Base-by-base conservation (phyloP, 1,140 invertebrate genomes). In the Eupeodes corollae region DNA sequence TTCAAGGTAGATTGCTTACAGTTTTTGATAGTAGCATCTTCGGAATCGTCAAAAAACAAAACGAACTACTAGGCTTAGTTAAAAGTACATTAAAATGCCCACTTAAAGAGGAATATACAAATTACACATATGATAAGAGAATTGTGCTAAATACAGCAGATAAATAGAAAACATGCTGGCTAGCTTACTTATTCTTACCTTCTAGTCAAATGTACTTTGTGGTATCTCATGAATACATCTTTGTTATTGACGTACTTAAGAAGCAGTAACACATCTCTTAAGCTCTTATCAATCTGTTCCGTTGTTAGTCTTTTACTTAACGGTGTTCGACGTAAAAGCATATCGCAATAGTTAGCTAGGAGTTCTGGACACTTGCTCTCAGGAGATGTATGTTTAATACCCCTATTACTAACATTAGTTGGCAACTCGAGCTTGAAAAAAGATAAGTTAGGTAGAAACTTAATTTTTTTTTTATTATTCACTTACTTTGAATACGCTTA, bases 191-290 rank as follows among this genome's bases (percentile, higher is more conserved):
- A n/a, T n/a, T n/a, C 92, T 46, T 91, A 78, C 56, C 97, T 78
- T 56, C 97, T 74, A 19, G 95, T 98, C 53, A 99, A 76, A 76
- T 99, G 95, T 34, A 92, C 92, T 72, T 99, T 99, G 70, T 99
- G 93, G 72, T 96, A 98, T 51, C 94, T 76, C 95, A 99, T 99
- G 67, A 99, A 99, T 8, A 99, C 93, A 77, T 99, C 96, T 70
- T 99, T 99, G 69, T 98, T 98, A 68, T 94, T 90, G 42, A 99
- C 93, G 73, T 99, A 99, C 72, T 99, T 99, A 40, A 99, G 74
- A 37, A 99, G 92, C 60, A 98, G 72, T 46, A 98, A 71, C 50
- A 98, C 91, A 78, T 97, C 90, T 65, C 79, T 83, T 38, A 99
- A 75, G 67, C 94, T 84, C 46, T 76, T 79, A 73, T 98, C 95